Percentiles rank a stretch among this genome's conserved stretches.
These are phyloP conservation scores for Heterohyrax brucei DNA, from an alignment of 2,797 vertebrate species.

Conservation along the genomic window DNA sequence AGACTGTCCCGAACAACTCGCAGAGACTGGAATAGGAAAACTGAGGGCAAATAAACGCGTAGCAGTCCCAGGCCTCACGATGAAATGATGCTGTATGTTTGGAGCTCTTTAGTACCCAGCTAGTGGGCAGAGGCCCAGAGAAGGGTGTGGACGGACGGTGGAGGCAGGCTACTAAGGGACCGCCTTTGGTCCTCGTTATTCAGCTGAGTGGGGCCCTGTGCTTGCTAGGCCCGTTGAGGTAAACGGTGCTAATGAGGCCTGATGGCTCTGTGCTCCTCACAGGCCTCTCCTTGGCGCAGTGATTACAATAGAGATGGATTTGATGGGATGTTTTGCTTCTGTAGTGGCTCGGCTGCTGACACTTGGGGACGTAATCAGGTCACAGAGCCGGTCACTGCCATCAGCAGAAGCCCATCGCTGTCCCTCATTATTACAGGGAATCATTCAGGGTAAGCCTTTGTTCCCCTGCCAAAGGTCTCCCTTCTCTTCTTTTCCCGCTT, in stretches of 20 bases:
- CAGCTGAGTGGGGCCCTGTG: conserved; percentile 84
- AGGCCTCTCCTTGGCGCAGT: conserved; percentile 91
- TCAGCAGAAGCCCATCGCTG: conserved; percentile 93
- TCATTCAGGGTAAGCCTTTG: conserved; percentile 93
- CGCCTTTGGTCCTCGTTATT: conserved; percentile 84
- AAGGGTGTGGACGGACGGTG: neutral
- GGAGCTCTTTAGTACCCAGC: conserved; percentile 71
- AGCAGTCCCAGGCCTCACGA: conserved; percentile 37
- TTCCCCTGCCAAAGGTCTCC: conserved; percentile 90
- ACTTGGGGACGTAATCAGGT: conserved; percentile 96
- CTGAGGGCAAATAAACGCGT: neutral
- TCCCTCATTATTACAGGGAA: conserved; percentile 94
- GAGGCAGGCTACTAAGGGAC: conserved; percentile 49
- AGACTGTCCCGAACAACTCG: neutral
- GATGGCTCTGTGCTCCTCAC: conserved; percentile 93
- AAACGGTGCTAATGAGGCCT: conserved; percentile 94
- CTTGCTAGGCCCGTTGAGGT: conserved; percentile 90
- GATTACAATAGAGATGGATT: conserved; percentile 93
- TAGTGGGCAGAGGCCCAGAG: conserved; percentile 54
- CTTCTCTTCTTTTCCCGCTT: neutral
- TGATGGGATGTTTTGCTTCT: conserved; percentile 95
- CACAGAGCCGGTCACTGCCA: conserved; percentile 95
- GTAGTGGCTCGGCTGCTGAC: conserved; percentile 95
- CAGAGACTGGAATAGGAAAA: neutral
- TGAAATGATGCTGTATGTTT: conserved; percentile 72